Evolutionary conservation across 2,888 invertebrate genomes (phyloP).

Genomic region (Lasioglossum vierecki): DNA sequence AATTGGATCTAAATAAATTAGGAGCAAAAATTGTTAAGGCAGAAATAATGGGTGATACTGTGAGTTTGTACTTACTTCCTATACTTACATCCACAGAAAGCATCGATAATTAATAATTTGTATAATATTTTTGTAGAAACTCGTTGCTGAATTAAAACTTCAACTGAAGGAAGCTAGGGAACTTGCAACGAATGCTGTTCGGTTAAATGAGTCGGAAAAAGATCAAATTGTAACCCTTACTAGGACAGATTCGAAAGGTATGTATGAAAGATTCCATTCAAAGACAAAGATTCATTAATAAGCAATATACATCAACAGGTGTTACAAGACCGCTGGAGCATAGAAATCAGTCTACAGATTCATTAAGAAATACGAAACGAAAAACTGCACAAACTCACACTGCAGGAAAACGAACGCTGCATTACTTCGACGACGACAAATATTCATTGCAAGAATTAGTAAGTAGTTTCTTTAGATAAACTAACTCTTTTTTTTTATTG

Average conservation of each 20-base stretch:
- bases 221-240: constrained; percentile 87
- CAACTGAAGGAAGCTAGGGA: constrained; percentile 90
- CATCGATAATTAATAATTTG: constrained; percentile 4
- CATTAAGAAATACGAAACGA: constrained; percentile 83
- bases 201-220: constrained; percentile 29
- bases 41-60: constrained; percentile 94
- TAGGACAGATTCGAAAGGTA: constrained; percentile 87
- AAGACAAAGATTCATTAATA: neutral
- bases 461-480: constrained; percentile 69
- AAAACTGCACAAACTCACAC: constrained; percentile 90
- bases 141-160: constrained; percentile 89
- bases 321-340: constrained; percentile 88
- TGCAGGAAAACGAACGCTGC: constrained; percentile 89
- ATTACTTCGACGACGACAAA: constrained; percentile 96
- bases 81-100: neutral
- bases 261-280: neutral
- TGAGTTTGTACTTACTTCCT: constrained; percentile 69
- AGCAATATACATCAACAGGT: constrained; percentile 77
- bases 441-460: constrained; percentile 94
- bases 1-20: constrained; percentile 92
- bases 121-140: constrained; percentile 80
- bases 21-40: constrained; percentile 97
- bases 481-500: neutral
- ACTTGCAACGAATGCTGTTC: constrained; percentile 74
- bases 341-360: constrained; percentile 74